A percentile compares a stretch with the other conserved stretches of the same genome.
Evolutionary conservation across 2,888 invertebrate genomes (phyloP).

Genomic region (Eupithecia pulchellata): DNA sequence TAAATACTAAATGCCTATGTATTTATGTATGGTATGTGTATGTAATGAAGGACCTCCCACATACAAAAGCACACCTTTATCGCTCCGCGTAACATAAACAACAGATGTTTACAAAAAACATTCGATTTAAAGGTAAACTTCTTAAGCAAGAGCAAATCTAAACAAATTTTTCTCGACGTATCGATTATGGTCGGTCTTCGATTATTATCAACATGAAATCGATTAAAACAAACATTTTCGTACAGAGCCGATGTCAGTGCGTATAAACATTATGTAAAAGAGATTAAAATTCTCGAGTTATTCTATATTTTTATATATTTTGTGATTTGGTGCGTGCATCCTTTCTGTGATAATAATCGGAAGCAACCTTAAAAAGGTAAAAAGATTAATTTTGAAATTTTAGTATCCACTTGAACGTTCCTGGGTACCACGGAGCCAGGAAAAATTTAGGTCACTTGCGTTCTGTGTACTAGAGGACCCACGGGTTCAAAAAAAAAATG

Average conservation of each 20-base stretch:
- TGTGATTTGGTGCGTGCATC: neutral
- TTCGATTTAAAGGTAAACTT: slow-evolving; percentile 68
- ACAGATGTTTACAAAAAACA: slow-evolving; percentile 70
- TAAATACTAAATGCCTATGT: neutral
- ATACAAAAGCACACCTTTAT: slow-evolving; percentile 36
- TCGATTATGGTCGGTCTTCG: slow-evolving; percentile 31
- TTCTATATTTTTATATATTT: neutral
- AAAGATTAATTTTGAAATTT: neutral
- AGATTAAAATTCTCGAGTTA: neutral
- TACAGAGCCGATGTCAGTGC: slow-evolving; percentile 2
- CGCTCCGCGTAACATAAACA: slow-evolving; percentile 40
- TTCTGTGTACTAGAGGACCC: too few species aligned
- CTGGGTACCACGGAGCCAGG: too few species aligned
- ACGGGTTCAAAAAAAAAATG: too few species aligned
- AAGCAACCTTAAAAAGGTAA: neutral
- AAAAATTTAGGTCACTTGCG: too few species aligned
- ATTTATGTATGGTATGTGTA: neutral
- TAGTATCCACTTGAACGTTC: too few species aligned
- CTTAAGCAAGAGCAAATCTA: slow-evolving; percentile 56
- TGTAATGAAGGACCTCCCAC: slow-evolving; percentile 38
- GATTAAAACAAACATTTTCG: slow-evolving; percentile 66
- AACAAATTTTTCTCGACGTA: slow-evolving; percentile 51
- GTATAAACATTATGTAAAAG: neutral
- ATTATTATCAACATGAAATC: slow-evolving; percentile 71
- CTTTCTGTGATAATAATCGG: neutral